Evolutionary conservation across 2,888 invertebrate species (phyloP), one percentile per base, ranked within the genome.

Genomic region (Gerris lacustris): DNA sequence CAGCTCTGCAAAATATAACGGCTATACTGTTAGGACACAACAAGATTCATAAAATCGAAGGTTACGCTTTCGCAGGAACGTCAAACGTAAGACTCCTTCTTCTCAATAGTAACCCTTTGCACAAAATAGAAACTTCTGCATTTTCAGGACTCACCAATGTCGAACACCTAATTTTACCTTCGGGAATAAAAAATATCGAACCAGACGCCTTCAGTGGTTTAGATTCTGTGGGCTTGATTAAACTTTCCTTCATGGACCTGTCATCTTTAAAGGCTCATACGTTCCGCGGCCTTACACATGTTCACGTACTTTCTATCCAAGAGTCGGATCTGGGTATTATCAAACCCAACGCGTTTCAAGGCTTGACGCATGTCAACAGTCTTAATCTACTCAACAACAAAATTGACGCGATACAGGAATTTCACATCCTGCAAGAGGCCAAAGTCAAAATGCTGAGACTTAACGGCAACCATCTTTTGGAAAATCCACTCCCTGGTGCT

Each of bases 31-130:
- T 87, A 74, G 85, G 86, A 17, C 86, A 89, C 80, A 90, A 90
- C 79, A 86, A 86, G 77, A 89, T 90, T 69, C 84, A 84, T 63
- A 86, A 87, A 76, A 87, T 89, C 71, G 77, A 77, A 68, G 87
- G 88, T 6, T 90, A 90, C 79, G 91, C 92, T 43, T 95, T 96
- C 78, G 92, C 91, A 4, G 93, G 93, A 67, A 91, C 94, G 7
- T 90, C 90, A 72, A 90, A 89, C 79, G 86, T 96, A 72, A 88
- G 88, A 77, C 82, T 91, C 75, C 87, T 96, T 74, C 86, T 93
- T 67, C 82, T 96, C 73, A 88, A 88, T 76, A 89, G 92, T 79
- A 96, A 96, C 81, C 91, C 94, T 0, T 83, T 92, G 73, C 86
- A 92, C 75, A 87, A 86, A 76, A 87, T 96, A 74, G 88, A 91